Base-by-base conservation (phyloP, 1,140 invertebrate genomes). In the Anastrepha obliqua region DNA sequence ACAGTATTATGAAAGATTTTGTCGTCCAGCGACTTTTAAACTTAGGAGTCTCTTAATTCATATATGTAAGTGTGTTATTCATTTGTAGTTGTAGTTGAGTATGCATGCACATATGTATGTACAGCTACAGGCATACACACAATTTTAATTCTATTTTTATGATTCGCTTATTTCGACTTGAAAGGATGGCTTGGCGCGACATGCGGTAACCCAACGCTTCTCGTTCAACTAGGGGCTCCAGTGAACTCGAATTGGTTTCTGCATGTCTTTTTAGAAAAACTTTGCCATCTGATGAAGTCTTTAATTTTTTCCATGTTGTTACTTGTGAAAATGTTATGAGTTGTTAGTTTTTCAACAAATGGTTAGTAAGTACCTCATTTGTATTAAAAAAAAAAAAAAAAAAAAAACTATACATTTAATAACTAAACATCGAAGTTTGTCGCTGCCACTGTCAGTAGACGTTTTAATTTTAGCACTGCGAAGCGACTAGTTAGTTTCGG, bases 11-110 rank as follows among this genome's bases (percentile, higher is more conserved):
- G 17, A 20, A 55, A 81, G 74, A 81, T 8, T 20, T 55, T 20
- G 74, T 81, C 74, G 74, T 58, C 74, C 74, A 81, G 74, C 74
- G 74, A 81, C 74, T 81, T 81, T 55, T 55, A 81, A 81, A 81
- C 3, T 81, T 20, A 55, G 74, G 55, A 29, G 2, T 51, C 13
- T 44, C 5, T 44, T 17, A 55, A 6, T 47, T 74, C 8, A 74
- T 11, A 13, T n/a, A 51, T 55, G 6, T 29, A 29, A 29, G 29
- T 29, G 29, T 29, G 29, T 29, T 29, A 29, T 13, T 13, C 11
- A 15, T 81, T 81, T 55, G 51, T 55, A 55, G 11, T 55, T 8
- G 51, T 55, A 55, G 6, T 55, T 55, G 6, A 55, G 29, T 55
- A 55, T 55, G 3, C 9, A 17, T 74, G 39, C 17, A 47, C 42